Base-by-base conservation (phyloP, 2,113 vertebrate species). In the Ammodytes dubius region DNA sequence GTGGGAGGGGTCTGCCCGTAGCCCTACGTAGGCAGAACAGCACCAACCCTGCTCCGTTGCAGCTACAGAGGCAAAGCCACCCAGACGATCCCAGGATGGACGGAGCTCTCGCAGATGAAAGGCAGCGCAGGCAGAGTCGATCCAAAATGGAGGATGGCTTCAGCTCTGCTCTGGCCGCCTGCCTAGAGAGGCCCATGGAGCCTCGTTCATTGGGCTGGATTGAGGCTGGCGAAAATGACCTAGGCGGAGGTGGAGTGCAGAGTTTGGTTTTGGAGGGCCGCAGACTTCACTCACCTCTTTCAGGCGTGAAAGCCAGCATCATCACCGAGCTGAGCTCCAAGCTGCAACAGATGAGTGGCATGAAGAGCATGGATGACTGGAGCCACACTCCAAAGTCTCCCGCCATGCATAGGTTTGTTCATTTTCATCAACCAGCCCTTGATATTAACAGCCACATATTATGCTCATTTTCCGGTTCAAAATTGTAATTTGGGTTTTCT, bases 291-390 rank as follows among this genome's bases (percentile, higher is more conserved):
- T 95, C 95, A 46, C 93, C 96, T 65, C 91, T 97, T 77, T 96
- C 97, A 7, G 95, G 96, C 1, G 94, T 97, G 15, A 98, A 98
- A 90, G 96, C 97, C 84, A 98, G 95, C 93, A 97, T 98, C 90
- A 97, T 98, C 94, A 97, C 94, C 46, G 97, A 98, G 85, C 95
- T 98, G 17, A 98, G 96, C 92, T 96, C 96, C 93, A 98, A 98
- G 88, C 94, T 98, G 49, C 97, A 98, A 85, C 96, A 98, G 86
- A 96, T 98, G 91, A 94, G 96, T 54, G 90, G 95, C 84, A 92
- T 94, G 63, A 94, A 92, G 92, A 88, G 94, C 87, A 81, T 95
- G 92, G 96, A 95, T 46, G 95, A 90, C 84, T 96, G 89, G 94
- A 90, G 87, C 69, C 94, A 88, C 86, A 80, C 61, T 81, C 95